These are phyloP conservation scores for Myocastor coypus DNA, from an alignment of 2,113 vertebrate genomes.

Conservation along the genomic window DNA sequence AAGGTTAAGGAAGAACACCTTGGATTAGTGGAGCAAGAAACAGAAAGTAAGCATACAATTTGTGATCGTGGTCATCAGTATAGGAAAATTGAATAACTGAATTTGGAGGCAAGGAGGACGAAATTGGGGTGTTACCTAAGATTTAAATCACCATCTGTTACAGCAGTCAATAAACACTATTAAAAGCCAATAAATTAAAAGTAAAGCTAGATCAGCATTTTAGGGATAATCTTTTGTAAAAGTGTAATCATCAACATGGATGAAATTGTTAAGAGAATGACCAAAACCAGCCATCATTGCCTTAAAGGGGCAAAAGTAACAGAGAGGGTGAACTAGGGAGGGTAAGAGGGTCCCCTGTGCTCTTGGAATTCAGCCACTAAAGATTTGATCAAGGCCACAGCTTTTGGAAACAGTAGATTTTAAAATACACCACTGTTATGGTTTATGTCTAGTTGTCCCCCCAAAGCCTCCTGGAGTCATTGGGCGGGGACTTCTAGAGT, in stretches of 20 bases:
- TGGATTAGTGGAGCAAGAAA: not conserved
- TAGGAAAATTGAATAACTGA: not conserved
- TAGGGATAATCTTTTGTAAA: not conserved
- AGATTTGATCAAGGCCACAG: not conserved
- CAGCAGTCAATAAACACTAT: not conserved
- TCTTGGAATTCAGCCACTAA: not conserved
- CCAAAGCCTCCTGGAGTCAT: too few relatives aligned
- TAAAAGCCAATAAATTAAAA: not conserved
- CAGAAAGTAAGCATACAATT: not conserved
- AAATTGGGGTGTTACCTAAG: not conserved
- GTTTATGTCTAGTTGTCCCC: too few relatives aligned
- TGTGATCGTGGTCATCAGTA: not conserved
- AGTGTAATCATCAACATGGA: not conserved
- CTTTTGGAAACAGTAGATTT: not conserved
- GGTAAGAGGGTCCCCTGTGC: not conserved
- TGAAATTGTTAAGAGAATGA: not conserved
- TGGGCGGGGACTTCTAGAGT: too few relatives aligned
- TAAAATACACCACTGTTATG: too few relatives aligned
- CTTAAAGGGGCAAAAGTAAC: not conserved
- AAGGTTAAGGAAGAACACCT: not conserved
- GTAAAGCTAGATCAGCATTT: not conserved
- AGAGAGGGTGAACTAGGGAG: not conserved
- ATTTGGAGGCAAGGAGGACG: not conserved
- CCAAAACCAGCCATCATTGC: not conserved
- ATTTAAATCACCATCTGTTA: not conserved